Percentiles rank a stretch among this genome's conserved stretches.
Conservation (phyloP, 2,113 vertebrate species). For the Gambusia holbrooki region DNA sequence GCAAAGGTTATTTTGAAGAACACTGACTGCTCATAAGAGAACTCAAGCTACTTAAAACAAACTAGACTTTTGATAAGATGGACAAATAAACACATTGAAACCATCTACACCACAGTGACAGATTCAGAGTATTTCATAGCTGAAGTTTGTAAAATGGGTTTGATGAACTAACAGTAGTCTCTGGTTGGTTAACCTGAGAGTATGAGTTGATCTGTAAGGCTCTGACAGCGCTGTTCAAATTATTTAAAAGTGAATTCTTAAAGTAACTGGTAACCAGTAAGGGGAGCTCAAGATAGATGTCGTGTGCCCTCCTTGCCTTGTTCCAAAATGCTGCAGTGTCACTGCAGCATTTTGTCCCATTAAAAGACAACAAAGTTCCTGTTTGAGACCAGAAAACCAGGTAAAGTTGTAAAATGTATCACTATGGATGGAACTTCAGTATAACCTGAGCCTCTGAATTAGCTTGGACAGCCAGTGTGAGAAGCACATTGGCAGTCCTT, state of each 20-base stretch:
- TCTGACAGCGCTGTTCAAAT: background rate
- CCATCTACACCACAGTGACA: too few relatives aligned
- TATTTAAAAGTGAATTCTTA: background rate
- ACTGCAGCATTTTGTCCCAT: background rate
- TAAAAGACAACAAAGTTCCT: background rate
- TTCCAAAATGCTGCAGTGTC: too few relatives aligned
- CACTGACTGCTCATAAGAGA: too few relatives aligned
- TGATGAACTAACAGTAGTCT: background rate
- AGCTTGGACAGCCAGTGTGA: background rate
- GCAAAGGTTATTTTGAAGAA: too few relatives aligned
- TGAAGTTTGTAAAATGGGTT: background rate
- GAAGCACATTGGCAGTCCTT: background rate
- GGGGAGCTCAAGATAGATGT: too few relatives aligned
- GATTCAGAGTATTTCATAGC: background rate
- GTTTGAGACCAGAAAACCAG: background rate
- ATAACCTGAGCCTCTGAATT: background rate
- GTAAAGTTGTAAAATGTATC: background rate
- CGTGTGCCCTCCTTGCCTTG: too few relatives aligned
- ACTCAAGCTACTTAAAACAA: too few relatives aligned
- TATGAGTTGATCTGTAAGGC: background rate
- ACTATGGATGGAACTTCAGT: background rate
- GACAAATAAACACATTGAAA: too few relatives aligned
- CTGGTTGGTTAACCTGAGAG: background rate
- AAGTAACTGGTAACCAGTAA: background rate
- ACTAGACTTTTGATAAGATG: too few relatives aligned